These are phyloP conservation scores for Strix aluco DNA, from an alignment of 2,113 vertebrate genomes.

Conservation along the genomic window DNA sequence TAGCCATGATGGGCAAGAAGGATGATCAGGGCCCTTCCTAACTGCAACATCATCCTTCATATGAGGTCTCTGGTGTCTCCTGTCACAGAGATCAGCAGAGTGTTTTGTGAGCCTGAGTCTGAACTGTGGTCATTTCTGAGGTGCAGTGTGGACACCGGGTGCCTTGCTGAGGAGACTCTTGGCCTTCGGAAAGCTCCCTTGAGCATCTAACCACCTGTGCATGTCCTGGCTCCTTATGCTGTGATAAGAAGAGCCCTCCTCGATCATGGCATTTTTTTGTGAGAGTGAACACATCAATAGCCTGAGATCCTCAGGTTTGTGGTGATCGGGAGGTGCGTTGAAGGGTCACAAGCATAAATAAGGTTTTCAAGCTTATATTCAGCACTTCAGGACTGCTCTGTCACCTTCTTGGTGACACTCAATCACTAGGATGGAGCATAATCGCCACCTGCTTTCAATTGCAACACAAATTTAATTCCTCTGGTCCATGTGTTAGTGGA, in stretches of 20 bases:
- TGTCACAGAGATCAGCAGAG: neutral
- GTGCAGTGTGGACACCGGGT: neutral
- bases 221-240: neutral
- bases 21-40: neutral
- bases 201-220: fast-evolving
- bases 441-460: neutral
- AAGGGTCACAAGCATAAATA: neutral
- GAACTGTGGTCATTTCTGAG: neutral
- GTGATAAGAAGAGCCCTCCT: neutral
- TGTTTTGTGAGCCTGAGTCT: neutral
- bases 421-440: neutral
- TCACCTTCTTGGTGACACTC: neutral
- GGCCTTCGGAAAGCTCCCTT: neutral
- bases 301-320: neutral
- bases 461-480: neutral
- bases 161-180: neutral
- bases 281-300: neutral
- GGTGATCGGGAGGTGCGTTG: neutral
- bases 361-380: neutral
- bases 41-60: neutral
- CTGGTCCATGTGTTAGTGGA: neutral
- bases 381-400: neutral
- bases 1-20: fast-evolving
- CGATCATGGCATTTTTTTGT: neutral
- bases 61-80: neutral